Conservation (phyloP, 2,113 vertebrate genomes). For the Sorex fumeus region DNA sequence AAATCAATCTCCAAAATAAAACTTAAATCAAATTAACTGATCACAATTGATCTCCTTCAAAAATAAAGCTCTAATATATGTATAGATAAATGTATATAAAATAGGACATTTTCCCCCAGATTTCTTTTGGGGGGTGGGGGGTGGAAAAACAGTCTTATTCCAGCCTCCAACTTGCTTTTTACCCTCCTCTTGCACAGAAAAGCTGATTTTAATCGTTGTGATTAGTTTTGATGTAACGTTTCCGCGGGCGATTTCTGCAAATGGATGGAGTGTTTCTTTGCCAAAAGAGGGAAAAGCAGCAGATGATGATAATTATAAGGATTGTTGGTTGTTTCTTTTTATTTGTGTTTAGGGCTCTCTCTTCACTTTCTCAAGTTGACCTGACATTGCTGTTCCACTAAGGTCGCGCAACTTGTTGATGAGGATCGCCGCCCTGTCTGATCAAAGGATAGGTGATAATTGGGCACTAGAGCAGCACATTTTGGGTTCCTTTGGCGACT, state of each 20-base stretch:
- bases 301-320: slow-evolving; percentile 99
- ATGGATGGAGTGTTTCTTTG: slow-evolving; percentile 99
- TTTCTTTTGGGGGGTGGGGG: slow-evolving; percentile 75
- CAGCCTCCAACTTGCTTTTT: slow-evolving; percentile 96
- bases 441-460: slow-evolving; percentile 90
- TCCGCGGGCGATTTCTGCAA: slow-evolving; percentile 98
- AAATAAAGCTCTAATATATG: slow-evolving; percentile 85
- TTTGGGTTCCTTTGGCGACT: slow-evolving; percentile 91
- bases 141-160: slow-evolving; percentile 91
- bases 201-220: slow-evolving; percentile 99
- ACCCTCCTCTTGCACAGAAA: slow-evolving; percentile 96
- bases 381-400: slow-evolving; percentile 86
- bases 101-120: slow-evolving; percentile 79
- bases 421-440: slow-evolving; percentile 89
- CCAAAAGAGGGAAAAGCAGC: slow-evolving; percentile 97
- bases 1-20: slow-evolving; percentile 96
- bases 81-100: slow-evolving; percentile 82
- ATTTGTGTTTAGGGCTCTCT: slow-evolving; percentile 88
- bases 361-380: slow-evolving; percentile 88
- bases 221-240: slow-evolving; percentile 99
- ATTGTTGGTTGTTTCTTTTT: slow-evolving; percentile 95
- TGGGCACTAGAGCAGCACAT: slow-evolving; percentile 89
- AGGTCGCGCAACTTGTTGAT: slow-evolving; percentile 97
- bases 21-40: slow-evolving; percentile 94
- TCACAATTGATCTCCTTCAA: slow-evolving; percentile 91